Evolutionary conservation across 2,113 vertebrate species (phyloP).

Genomic region (Anolis carolinensis): DNA sequence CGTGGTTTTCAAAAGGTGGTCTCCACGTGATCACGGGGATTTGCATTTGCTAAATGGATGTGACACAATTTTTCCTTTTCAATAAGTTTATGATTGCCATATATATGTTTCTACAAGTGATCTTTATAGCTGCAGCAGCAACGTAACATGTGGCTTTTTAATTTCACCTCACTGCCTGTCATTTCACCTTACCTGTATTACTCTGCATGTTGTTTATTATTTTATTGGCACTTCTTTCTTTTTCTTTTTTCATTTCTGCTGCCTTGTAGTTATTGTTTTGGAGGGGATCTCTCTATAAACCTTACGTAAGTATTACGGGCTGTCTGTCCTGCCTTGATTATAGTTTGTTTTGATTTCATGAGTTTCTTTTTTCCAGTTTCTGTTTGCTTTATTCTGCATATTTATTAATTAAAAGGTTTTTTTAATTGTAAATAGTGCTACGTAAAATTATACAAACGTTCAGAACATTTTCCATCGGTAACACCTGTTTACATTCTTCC

Average conservation of each 20-base stretch:
- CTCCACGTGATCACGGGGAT: no score
- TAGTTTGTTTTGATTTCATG: neutral
- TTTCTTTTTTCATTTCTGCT: slow-evolving; percentile 45
- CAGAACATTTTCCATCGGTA: no score
- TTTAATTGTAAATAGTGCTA: no score
- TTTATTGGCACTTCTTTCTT: slow-evolving; percentile 34
- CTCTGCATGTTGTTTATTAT: neutral
- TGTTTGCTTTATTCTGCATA: no score
- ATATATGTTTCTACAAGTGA: neutral
- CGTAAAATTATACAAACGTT: no score
- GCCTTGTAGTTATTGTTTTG: slow-evolving; percentile 84
- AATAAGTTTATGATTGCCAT: no score
- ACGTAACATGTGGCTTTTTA: slow-evolving; percentile 4
- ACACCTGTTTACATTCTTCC: no score
- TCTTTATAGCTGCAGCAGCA: slow-evolving; percentile 1
- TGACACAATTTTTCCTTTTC: no score
- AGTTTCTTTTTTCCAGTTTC: no score
- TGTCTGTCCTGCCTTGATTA: neutral
- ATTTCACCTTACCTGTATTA: neutral
- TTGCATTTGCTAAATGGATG: no score
- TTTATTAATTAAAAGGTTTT: no score
- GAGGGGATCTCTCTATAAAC: slow-evolving; percentile 81
- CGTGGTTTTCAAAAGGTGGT: no score
- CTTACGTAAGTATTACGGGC: slow-evolving; percentile 81
- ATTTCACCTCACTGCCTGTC: slow-evolving; percentile 11